Percentiles rank a stretch among this genome's conserved stretches.
phyloP scores from a whole-genome alignment of 2,888 invertebrate genomes.

The Tenthredo distinguenda region DNA sequence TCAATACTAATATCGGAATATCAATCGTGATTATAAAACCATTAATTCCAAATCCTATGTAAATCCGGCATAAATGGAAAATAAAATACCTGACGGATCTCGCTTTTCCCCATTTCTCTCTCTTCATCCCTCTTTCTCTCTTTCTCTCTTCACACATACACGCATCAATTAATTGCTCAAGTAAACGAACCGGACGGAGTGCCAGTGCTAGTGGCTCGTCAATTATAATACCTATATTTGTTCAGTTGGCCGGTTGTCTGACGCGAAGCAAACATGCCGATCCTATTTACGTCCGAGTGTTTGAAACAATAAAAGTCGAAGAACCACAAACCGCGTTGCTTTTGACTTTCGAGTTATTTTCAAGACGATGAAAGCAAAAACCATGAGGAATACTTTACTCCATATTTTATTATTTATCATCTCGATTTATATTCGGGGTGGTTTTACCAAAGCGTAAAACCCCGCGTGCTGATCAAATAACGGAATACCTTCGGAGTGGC shows the following conservation, averaged over 20 bases:
- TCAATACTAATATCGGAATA: constrained; percentile 50
- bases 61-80: constrained; percentile 50
- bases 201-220: constrained; percentile 16
- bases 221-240: constrained; percentile 47
- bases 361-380: neutral
- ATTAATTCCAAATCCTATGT: constrained; percentile 49
- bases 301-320: constrained; percentile 14
- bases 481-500: neutral
- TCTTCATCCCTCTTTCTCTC: neutral
- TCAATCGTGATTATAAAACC: constrained; percentile 52
- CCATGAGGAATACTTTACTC: neutral
- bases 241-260: constrained; percentile 23
- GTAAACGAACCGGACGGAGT: constrained; percentile 18
- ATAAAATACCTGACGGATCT: constrained; percentile 34
- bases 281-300: constrained; percentile 14
- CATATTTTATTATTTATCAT: neutral
- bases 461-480: neutral
- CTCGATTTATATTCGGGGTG: neutral
- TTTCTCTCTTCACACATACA: neutral
- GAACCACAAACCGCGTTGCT: neutral
- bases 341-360: neutral
- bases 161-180: constrained; percentile 37
- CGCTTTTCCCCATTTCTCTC: neutral
- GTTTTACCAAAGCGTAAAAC: neutral
- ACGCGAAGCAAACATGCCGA: constrained; percentile 31